Percentiles rank a stretch among this genome's conserved stretches.
These are phyloP conservation scores for Gallinago solitaria DNA, from an alignment of 2,797 vertebrate genomes.

Conservation along the genomic window DNA sequence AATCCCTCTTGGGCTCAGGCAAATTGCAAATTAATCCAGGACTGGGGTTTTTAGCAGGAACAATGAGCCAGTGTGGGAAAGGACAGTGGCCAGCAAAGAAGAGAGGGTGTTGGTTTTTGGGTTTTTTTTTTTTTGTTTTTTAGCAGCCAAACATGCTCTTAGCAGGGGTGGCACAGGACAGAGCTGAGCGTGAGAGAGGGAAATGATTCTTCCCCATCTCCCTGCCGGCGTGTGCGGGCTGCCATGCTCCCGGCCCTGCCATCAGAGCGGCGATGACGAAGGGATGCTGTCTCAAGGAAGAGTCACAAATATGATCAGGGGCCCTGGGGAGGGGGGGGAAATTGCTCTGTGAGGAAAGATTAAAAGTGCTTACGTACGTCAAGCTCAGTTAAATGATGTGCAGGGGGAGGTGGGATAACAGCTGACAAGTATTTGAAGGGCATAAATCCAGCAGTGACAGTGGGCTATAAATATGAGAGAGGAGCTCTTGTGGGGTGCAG, in stretches of 20 bases:
- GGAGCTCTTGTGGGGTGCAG: background rate
- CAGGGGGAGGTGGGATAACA: conserved; percentile 54
- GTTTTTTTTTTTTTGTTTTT: background rate
- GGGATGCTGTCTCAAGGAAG: conserved; percentile 25
- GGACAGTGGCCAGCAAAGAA: background rate
- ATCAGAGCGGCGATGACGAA: background rate
- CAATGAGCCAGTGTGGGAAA: background rate
- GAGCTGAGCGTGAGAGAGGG: background rate
- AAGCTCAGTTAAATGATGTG: conserved; percentile 55
- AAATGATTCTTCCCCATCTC: background rate
- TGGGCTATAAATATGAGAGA: conserved; percentile 31
- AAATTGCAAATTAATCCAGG: background rate
- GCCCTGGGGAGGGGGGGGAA: conserved; percentile 3
- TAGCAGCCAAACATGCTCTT: rapidly evolving
- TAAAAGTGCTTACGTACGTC: conserved; percentile 57
- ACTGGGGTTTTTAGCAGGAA: background rate
- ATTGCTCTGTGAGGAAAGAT: conserved; percentile 69
- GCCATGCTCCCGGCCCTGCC: background rate
- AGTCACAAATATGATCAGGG: conserved; percentile 69
- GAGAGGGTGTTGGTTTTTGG: background rate
- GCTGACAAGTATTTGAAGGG: conserved; percentile 74
- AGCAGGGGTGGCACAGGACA: rapidly evolving
- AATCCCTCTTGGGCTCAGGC: background rate
- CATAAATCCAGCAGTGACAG: conserved; percentile 41
- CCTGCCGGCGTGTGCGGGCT: background rate